Conservation (phyloP, 1,140 invertebrate species). For the Eulimnadia texana region DNA sequence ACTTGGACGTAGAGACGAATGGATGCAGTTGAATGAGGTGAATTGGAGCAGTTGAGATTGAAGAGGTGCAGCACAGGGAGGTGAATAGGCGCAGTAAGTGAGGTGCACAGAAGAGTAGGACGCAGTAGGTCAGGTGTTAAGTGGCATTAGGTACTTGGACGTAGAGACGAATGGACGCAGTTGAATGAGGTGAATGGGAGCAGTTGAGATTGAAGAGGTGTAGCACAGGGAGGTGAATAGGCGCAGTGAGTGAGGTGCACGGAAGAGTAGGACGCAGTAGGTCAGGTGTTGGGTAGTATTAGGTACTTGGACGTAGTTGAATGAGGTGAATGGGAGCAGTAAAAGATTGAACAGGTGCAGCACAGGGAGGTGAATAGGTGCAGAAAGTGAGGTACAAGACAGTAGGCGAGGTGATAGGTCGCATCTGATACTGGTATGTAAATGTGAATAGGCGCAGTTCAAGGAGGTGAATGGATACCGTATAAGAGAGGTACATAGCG, state of each 20-base stretch:
- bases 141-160: neutral
- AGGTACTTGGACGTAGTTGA: neutral
- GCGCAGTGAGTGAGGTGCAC: neutral
- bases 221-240: neutral
- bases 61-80: neutral
- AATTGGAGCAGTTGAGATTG: too few relatives aligned
- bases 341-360: neutral
- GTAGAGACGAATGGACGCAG: too few relatives aligned
- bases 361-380: neutral
- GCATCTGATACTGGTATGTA: neutral
- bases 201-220: neutral
- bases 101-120: neutral
- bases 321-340: too few relatives aligned
- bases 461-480: neutral
- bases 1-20: too few relatives aligned
- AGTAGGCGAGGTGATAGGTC: neutral
- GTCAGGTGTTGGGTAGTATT: neutral
- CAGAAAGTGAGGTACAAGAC: neutral
- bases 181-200: neutral
- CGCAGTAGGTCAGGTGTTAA: too few relatives aligned
- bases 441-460: neutral
- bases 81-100: neutral
- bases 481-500: neutral
- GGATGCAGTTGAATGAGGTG: neutral
- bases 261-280: too few relatives aligned